Evolutionary conservation across 2,113 vertebrate genomes (phyloP).

Genomic region (Cynopterus brachyotis): DNA sequence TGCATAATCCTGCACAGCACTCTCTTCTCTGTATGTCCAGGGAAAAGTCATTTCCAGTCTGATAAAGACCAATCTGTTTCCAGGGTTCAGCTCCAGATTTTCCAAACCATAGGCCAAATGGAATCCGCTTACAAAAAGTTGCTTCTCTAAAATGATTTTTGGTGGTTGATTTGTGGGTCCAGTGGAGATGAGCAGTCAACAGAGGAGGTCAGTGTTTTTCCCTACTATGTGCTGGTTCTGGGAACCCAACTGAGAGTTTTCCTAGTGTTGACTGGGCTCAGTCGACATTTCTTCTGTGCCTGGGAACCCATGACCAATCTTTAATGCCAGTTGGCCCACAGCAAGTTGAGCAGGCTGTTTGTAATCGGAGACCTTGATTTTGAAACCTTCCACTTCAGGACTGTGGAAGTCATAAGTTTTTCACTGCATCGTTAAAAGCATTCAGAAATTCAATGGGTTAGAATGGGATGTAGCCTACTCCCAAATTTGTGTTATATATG

Average conservation of each 20-base stretch:
- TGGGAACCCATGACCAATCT: constrained; percentile 53
- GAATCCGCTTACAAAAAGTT: constrained; percentile 33
- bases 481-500: accelerated
- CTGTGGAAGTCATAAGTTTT: neutral
- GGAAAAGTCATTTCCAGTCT: constrained; percentile 62
- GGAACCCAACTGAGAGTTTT: constrained; percentile 39
- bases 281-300: constrained; percentile 5
- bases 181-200: neutral
- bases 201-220: neutral
- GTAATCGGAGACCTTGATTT: constrained; percentile 55
- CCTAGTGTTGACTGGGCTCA: constrained; percentile 10
- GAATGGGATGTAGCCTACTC: neutral
- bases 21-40: neutral
- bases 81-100: constrained; percentile 55
- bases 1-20: neutral
- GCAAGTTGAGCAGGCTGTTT: constrained; percentile 54
- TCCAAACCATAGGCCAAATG: constrained; percentile 15
- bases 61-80: constrained; percentile 59
- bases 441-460: neutral
- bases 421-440: neutral
- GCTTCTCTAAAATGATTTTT: constrained; percentile 30
- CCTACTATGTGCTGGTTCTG: constrained; percentile 31
- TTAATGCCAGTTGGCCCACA: constrained; percentile 65
- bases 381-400: constrained; percentile 8
- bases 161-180: neutral